These are phyloP conservation scores for Hypomecis atomaria DNA, from an alignment of 2,888 invertebrate genomes.

Conservation along the genomic window DNA sequence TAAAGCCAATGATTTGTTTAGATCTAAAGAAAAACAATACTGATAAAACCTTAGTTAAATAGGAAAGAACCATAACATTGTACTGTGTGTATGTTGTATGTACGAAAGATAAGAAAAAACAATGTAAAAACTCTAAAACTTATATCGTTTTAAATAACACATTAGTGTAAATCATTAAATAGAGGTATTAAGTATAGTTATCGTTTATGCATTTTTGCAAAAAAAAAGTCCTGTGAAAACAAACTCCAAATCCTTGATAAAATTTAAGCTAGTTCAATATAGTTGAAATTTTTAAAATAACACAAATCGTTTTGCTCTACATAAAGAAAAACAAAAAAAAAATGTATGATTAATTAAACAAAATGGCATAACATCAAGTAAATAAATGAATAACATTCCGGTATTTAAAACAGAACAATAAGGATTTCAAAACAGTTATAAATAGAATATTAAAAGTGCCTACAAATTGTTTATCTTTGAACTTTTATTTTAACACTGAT, in stretches of 20 bases:
- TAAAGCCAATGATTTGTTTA: background rate
- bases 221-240: too few relatives aligned
- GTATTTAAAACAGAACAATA: background rate
- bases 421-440: background rate
- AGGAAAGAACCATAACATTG: background rate
- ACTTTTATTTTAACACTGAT: background rate
- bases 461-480: background rate
- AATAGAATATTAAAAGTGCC: constrained; percentile 6
- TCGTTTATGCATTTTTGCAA: too few relatives aligned
- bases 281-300: too few relatives aligned
- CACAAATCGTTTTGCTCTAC: too few relatives aligned
- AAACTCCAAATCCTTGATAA: too few relatives aligned
- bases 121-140: too few relatives aligned
- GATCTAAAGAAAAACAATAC: constrained; percentile 27
- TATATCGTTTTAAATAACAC: too few relatives aligned
- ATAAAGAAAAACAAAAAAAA: too few relatives aligned
- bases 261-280: too few relatives aligned
- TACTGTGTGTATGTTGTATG: background rate
- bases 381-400: constrained; percentile 3
- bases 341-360: background rate
- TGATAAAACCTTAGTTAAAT: constrained; percentile 24
- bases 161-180: too few relatives aligned
- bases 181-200: too few relatives aligned
- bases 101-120: background rate
- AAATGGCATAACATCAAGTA: constrained; percentile 1